Conservation (phyloP, 2,113 vertebrate species). For the Carollia perspicillata region DNA sequence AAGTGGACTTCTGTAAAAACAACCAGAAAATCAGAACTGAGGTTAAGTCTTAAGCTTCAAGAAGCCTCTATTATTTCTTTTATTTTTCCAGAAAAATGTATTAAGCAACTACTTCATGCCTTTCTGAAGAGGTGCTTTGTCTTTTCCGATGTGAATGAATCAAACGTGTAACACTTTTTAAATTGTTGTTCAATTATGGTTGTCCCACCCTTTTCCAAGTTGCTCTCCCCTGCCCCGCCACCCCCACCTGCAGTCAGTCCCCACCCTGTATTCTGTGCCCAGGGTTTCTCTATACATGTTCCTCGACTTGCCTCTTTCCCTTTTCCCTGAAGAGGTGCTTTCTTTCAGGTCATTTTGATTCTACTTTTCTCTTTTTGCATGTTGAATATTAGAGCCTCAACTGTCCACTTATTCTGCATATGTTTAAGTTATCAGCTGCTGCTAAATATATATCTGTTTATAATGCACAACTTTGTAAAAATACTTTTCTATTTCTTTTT, state of each 20-base stretch:
- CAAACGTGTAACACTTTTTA: too few species aligned
- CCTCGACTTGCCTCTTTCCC: too few species aligned
- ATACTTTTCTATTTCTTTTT: background rate
- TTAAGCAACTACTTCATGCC: background rate
- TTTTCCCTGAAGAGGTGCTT: background rate
- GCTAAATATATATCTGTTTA: background rate
- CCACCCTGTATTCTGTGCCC: too few species aligned
- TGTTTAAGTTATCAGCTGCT: background rate
- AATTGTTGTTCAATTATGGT: too few species aligned
- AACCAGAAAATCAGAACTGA: conserved; percentile 6
- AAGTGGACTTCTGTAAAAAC: background rate
- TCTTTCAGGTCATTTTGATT: background rate
- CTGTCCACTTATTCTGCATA: background rate
- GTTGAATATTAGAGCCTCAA: background rate
- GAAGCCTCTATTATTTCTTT: background rate
- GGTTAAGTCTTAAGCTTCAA: background rate
- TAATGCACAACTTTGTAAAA: background rate
- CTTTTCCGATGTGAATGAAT: too few species aligned
- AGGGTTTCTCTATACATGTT: too few species aligned
- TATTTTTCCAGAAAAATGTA: background rate
- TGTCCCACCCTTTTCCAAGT: too few species aligned
- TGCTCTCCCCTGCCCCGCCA: too few species aligned
- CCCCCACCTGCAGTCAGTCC: too few species aligned
- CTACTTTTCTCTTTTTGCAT: background rate
- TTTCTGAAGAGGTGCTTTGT: background rate